A percentile compares a stretch with the other conserved stretches of the same genome.
These are phyloP conservation scores for Phalacrocorax pelagicus DNA, from an alignment of 2,113 vertebrate genomes.

Conservation along the genomic window DNA sequence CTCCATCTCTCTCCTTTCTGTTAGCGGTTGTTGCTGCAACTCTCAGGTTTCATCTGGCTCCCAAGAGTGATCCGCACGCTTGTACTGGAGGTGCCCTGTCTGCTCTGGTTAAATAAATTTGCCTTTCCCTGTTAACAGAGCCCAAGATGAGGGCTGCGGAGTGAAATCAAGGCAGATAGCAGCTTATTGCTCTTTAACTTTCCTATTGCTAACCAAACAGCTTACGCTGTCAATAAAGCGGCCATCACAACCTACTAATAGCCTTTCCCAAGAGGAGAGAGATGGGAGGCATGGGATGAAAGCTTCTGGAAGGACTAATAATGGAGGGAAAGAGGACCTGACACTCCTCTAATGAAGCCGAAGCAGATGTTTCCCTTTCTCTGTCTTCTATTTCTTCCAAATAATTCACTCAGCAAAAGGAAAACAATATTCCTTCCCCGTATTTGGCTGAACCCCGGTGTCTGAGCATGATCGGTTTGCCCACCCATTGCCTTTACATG, in stretches of 20 bases:
- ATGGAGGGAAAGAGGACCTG: slow-evolving; percentile 24
- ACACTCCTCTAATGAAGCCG: neutral
- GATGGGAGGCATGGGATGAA: neutral
- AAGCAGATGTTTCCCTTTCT: slow-evolving; percentile 33
- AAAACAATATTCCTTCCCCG: neutral
- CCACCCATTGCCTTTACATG: fast-evolving
- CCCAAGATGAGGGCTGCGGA: neutral
- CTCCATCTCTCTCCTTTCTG: neutral
- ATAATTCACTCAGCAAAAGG: neutral
- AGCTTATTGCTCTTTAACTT: slow-evolving; percentile 4
- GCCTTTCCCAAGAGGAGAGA: neutral
- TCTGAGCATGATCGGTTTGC: neutral
- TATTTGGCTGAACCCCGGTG: neutral
- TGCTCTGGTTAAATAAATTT: neutral
- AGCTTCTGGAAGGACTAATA: neutral
- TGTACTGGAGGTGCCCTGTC: neutral
- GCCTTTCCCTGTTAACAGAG: neutral
- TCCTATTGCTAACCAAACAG: neutral
- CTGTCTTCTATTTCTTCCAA: neutral
- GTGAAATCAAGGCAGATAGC: slow-evolving; percentile 30
- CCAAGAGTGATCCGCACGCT: fast-evolving
- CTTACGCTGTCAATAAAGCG: neutral
- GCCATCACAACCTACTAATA: neutral
- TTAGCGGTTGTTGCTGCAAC: neutral
- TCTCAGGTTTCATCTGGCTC: neutral